A percentile compares a stretch with the other conserved stretches of the same genome.
Conservation (phyloP, 2,113 vertebrate species). For the Glaucidium brasilianum region DNA sequence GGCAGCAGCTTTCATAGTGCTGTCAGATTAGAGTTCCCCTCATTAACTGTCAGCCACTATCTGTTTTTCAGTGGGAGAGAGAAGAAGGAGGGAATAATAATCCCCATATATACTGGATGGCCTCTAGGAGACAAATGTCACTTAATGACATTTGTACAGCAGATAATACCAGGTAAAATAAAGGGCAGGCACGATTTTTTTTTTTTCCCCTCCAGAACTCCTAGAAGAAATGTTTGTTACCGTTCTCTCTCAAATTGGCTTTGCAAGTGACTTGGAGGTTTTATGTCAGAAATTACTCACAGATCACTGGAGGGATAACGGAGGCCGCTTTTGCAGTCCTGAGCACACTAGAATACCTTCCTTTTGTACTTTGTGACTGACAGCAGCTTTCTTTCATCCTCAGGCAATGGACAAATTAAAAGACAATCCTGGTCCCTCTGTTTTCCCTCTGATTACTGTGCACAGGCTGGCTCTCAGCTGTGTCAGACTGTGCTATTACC, state of each 20-base stretch:
- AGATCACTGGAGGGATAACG: not conserved
- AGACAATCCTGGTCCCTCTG: not conserved
- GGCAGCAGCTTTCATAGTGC: slow-evolving; percentile 38
- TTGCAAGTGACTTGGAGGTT: slow-evolving; percentile 17
- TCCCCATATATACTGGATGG: not conserved
- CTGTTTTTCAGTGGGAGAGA: slow-evolving; percentile 11
- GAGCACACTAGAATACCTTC: not conserved
- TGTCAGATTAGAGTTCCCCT: slow-evolving; percentile 53
- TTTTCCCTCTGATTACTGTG: not conserved
- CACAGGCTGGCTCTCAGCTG: not conserved
- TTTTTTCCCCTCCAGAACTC: not conserved
- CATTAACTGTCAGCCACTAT: slow-evolving; percentile 49
- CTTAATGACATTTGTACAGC: slow-evolving; percentile 59
- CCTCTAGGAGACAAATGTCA: slow-evolving; percentile 59
- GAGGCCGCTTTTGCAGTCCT: not conserved
- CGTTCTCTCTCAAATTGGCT: not conserved
- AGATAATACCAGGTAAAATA: slow-evolving; percentile 36
- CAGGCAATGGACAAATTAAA: slow-evolving; percentile 38
- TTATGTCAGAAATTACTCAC: slow-evolving; percentile 37
- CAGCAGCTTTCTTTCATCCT: slow-evolving; percentile 40
- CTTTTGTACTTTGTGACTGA: slow-evolving; percentile 17
- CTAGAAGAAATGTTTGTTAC: slow-evolving; percentile 20
- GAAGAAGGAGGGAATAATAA: slow-evolving; percentile 11
- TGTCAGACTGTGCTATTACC: not conserved
- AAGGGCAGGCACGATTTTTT: not conserved